Evolutionary conservation across 2,888 invertebrate species (phyloP).

Genomic region (Apodemia duryi): DNA sequence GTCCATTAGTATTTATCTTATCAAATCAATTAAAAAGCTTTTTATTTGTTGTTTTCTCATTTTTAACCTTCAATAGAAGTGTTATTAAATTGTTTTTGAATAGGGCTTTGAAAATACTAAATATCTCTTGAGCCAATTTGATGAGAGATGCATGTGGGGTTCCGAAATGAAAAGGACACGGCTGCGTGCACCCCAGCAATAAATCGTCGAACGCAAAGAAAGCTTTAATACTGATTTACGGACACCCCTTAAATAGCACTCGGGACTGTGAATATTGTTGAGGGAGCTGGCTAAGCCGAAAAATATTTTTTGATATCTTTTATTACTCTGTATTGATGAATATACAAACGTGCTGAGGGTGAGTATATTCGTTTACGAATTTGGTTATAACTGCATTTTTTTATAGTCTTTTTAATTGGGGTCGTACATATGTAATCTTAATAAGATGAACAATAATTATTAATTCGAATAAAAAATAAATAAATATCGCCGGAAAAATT

Average conservation of each 20-base stretch:
- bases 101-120: slow-evolving; percentile 1
- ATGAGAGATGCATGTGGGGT: slow-evolving; percentile 37
- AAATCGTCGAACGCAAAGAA: slow-evolving; percentile 61
- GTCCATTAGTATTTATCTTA: no score
- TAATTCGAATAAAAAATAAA: no score
- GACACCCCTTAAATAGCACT: slow-evolving; percentile 38
- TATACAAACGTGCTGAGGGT: no score
- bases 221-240: slow-evolving; percentile 68
- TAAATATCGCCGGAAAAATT: no score
- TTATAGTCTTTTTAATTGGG: no score
- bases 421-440: no score
- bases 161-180: slow-evolving; percentile 38
- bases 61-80: neutral
- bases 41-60: no score
- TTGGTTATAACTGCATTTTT: no score
- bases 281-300: slow-evolving; percentile 14
- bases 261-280: slow-evolving; percentile 21
- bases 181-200: slow-evolving; percentile 50
- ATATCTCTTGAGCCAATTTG: slow-evolving; percentile 32
- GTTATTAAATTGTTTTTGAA: neutral
- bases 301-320: slow-evolving; percentile 9
- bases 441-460: no score
- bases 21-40: no score
- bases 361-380: no score
- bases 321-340: neutral